phyloP scores from a whole-genome alignment of 2,797 vertebrate genomes.

The Argyrosomus regius region DNA sequence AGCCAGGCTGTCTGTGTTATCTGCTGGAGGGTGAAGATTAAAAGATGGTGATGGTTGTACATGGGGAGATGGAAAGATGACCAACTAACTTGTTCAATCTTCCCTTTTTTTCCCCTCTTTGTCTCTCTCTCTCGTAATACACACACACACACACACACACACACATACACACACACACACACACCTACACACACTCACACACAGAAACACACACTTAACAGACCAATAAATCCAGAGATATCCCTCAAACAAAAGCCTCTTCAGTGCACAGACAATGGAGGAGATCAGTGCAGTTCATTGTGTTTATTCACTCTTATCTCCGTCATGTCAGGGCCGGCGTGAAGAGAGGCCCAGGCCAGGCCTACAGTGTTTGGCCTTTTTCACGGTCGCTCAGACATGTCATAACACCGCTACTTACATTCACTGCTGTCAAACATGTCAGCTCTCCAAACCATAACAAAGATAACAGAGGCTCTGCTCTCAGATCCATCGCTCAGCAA shows the following conservation, averaged over 20 bases:
- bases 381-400: conserved; percentile 80
- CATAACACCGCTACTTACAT: conserved; percentile 83
- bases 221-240: conserved; percentile 63
- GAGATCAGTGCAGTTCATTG: conserved; percentile 70
- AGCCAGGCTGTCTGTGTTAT: conserved; percentile 81
- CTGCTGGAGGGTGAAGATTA: conserved; percentile 73
- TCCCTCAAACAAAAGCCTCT: conserved; percentile 70
- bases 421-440: conserved; percentile 82
- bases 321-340: conserved; percentile 66
- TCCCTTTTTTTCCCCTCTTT: conserved; percentile 37
- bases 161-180: conserved; percentile 14
- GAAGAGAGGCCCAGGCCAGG: conserved; percentile 48
- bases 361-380: conserved; percentile 70
- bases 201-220: conserved; percentile 36
- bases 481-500: conserved; percentile 72
- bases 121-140: conserved; percentile 13
- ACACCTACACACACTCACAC: conserved; percentile 4
- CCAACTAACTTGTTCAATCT: conserved; percentile 54
- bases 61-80: conserved; percentile 64
- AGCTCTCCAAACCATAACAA: conserved; percentile 79
- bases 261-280: conserved; percentile 63
- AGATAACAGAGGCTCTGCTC: conserved; percentile 78
- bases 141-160: conserved; percentile 24
- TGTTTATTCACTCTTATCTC: conserved; percentile 79
- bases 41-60: conserved; percentile 76